These are phyloP conservation scores for Gopherus flavomarginatus DNA, from an alignment of 2,113 vertebrate genomes.

Conservation along the genomic window DNA sequence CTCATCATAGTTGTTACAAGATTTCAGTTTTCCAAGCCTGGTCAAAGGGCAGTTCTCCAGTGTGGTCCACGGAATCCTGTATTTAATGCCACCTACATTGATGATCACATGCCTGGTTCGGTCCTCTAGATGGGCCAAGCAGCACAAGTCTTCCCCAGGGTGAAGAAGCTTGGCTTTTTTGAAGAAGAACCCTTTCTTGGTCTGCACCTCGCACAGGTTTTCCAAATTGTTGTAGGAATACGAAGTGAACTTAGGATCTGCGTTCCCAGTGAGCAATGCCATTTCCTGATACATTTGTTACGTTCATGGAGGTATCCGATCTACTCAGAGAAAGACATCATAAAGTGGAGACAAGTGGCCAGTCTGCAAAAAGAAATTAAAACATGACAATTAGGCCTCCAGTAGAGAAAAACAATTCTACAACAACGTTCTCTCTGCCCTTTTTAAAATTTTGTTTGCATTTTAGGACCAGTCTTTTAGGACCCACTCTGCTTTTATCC, in stretches of 20 bases:
- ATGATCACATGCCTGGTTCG: constrained; percentile 86
- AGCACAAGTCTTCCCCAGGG: constrained; percentile 77
- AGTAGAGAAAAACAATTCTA: not conserved
- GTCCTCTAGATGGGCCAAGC: constrained; percentile 66
- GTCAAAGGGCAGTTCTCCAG: constrained; percentile 93
- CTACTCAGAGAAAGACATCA: not conserved
- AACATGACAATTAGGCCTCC: not conserved
- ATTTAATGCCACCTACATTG: constrained; percentile 95
- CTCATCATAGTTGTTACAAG: constrained; percentile 91
- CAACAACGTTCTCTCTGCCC: not conserved
- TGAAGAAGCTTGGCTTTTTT: constrained; percentile 86
- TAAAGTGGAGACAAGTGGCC: not conserved
- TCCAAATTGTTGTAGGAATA: constrained; percentile 84
- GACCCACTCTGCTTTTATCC: not conserved
- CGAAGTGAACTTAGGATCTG: constrained; percentile 85
- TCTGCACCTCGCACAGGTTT: constrained; percentile 81
- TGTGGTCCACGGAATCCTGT: constrained; percentile 94
- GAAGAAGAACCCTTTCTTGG: constrained; percentile 90
- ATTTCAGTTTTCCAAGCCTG: constrained; percentile 88
- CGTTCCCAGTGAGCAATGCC: constrained; percentile 86
- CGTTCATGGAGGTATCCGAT: constrained; percentile 36
- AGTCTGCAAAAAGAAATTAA: constrained; percentile 25
- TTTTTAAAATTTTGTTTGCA: not conserved
- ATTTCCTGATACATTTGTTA: constrained; percentile 86
- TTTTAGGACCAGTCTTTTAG: not conserved